phyloP scores from a whole-genome alignment of 2,888 invertebrate genomes.

The Pegoplata infirma region DNA sequence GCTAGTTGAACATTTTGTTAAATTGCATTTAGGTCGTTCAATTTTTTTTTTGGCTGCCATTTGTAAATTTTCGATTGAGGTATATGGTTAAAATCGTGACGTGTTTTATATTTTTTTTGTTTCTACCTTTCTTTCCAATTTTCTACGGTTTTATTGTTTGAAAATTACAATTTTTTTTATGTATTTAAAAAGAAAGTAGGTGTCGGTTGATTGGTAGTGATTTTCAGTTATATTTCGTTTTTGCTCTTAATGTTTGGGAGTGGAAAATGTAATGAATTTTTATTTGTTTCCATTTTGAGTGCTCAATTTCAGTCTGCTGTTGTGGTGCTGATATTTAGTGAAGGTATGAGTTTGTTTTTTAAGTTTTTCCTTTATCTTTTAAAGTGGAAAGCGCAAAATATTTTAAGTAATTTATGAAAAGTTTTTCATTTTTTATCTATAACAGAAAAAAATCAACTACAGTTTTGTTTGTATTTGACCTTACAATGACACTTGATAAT shows the following conservation, averaged over 20 bases:
- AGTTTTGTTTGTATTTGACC: slow-evolving; percentile 51
- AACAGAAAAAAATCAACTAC: background rate
- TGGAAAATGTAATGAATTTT: slow-evolving; percentile 53
- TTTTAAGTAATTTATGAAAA: slow-evolving; percentile 5
- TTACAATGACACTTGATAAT: slow-evolving; percentile 56
- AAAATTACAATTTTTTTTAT: slow-evolving; percentile 33
- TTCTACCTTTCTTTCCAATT: slow-evolving; percentile 76
- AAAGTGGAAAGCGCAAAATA: slow-evolving; percentile 24
- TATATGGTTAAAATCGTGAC: slow-evolving; percentile 62
- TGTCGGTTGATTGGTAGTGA: slow-evolving; percentile 58
- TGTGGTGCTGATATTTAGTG: background rate
- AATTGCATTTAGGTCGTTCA: slow-evolving; percentile 41
- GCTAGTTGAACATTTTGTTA: slow-evolving; percentile 8
- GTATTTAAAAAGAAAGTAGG: slow-evolving; percentile 51
- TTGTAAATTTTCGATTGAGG: slow-evolving; percentile 47
- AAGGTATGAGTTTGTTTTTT: background rate
- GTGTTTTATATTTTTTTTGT: slow-evolving; percentile 37
- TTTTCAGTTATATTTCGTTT: slow-evolving; percentile 39
- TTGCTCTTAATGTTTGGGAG: slow-evolving; percentile 44
- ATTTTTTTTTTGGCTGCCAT: too few species aligned
- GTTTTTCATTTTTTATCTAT: background rate
- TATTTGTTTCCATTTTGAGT: background rate
- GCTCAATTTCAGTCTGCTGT: slow-evolving; percentile 8
- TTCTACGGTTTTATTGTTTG: slow-evolving; percentile 45
- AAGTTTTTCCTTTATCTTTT: slow-evolving; percentile 35